phyloP scores from a whole-genome alignment of 2,797 vertebrate genomes.

The Aselliscus stoliczkanus region DNA sequence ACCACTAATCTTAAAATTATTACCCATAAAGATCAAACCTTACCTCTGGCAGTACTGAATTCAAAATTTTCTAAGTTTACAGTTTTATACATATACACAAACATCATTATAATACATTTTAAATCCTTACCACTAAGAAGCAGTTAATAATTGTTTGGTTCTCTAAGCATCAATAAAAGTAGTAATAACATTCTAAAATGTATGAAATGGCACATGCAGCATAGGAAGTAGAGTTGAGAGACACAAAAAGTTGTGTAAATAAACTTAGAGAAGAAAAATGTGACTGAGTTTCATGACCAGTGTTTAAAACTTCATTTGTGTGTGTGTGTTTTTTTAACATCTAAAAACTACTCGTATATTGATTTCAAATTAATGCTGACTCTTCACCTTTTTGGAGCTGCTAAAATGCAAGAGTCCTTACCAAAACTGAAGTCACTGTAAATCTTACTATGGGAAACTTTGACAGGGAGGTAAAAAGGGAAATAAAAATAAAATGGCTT shows the following conservation, averaged over 20 bases:
- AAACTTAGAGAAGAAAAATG: background rate
- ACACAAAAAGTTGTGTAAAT: background rate
- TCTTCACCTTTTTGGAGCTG: background rate
- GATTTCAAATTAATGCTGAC: background rate
- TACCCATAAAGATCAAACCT: background rate
- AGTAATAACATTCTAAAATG: background rate
- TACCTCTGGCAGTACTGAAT: background rate
- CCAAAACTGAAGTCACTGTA: conserved; percentile 11
- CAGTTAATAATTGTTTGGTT: background rate
- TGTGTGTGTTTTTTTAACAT: background rate
- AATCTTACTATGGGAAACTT: background rate
- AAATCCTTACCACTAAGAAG: background rate
- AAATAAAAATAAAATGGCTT: conserved; percentile 22
- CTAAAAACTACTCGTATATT: background rate
- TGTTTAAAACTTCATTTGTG: background rate
- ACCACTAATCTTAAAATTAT: background rate
- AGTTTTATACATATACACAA: background rate
- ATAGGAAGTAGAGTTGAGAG: background rate
- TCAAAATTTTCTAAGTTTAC: background rate
- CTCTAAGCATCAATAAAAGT: background rate
- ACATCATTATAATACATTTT: background rate
- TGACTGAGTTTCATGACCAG: background rate
- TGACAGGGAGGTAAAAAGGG: background rate
- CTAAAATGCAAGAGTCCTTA: background rate
- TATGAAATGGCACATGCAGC: background rate